Evolutionary conservation across 1,140 invertebrate genomes (phyloP), one percentile per base, ranked within the genome.

Genomic region (Bombus haemorrhoidalis): DNA sequence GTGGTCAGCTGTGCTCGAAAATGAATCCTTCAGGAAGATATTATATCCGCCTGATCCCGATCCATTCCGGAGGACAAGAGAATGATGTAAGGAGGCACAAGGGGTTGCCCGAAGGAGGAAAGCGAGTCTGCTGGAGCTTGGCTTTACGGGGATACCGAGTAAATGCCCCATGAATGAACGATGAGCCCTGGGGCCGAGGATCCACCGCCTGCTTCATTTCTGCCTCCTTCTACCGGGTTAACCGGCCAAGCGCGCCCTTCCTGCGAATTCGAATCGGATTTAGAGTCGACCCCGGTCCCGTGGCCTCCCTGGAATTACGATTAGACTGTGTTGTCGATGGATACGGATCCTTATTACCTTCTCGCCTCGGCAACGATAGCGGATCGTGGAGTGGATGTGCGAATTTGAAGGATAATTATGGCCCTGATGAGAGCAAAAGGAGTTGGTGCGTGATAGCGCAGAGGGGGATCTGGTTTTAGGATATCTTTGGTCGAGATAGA

Each of bases 121-220:
- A 77, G 74, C 80, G 72, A 86, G 39, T 82, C 47, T 53, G 47
- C 85, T 73, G 78, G 75, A 87, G 84, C 77, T 87, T 87, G 92
- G 94, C 93, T 94, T 94, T 94, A 94, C 93, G 91, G 90, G 93
- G 93, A 94, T 94, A 93, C 91, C 89, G 92, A 94, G 94, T 94
- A 95, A 95, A 95, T 95, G 94, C 94, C 92, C 94, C 94, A 95
- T 95, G 94, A 95, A 95, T 95, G 94, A 95, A 94, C 93, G 94
- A 95, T 94, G 94, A 95, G 94, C 91, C 91, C 81, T 53, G 91
- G 90, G 92, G 92, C 87, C 90, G 91, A 91, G 86, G 83, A 80
- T 86, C 87, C 83, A 57, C 47, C 81, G 32, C 79, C 74, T 41
- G 57, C 83, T 68, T 75, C 82, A n/a, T 73, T 71, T 43, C 59